Percentiles rank a stretch among this genome's conserved stretches.
These are phyloP conservation scores for Polyodon spathula DNA, from an alignment of 2,113 vertebrate genomes.

Conservation along the genomic window DNA sequence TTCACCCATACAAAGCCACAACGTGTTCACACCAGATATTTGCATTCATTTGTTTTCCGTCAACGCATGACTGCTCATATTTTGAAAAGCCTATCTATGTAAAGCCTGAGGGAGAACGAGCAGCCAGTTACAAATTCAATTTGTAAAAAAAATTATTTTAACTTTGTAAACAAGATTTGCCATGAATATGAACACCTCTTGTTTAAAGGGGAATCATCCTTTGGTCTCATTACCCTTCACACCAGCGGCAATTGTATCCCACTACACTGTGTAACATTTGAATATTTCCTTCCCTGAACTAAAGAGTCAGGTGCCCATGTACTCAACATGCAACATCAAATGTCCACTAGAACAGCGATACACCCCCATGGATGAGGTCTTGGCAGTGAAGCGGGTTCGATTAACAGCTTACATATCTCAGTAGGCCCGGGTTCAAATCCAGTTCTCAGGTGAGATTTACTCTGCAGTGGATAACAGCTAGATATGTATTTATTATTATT, in stretches of 20 bases:
- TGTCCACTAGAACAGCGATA: too few species aligned
- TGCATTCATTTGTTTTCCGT: slow-evolving; percentile 35
- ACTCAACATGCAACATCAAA: too few species aligned
- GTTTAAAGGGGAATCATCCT: not conserved
- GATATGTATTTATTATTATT: too few species aligned
- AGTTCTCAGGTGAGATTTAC: too few species aligned
- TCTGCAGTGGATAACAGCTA: too few species aligned
- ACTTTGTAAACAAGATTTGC: slow-evolving; percentile 50
- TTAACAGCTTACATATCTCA: too few species aligned
- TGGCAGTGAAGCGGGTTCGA: too few species aligned
- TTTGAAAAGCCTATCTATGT: slow-evolving; percentile 32
- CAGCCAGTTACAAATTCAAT: slow-evolving; percentile 44
- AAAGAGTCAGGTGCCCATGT: too few species aligned
- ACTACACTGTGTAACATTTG: too few species aligned
- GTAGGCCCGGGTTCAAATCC: too few species aligned
- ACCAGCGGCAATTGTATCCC: not conserved
- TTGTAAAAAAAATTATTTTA: slow-evolving; percentile 45
- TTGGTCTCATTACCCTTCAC: slow-evolving; percentile 10
- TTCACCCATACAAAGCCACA: slow-evolving; percentile 19
- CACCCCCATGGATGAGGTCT: too few species aligned
- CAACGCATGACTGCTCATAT: slow-evolving; percentile 21
- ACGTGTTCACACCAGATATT: slow-evolving; percentile 24
- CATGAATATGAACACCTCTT: slow-evolving; percentile 35
- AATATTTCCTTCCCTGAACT: too few species aligned
- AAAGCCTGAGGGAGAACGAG: slow-evolving; percentile 31